Conservation (phyloP, 1,140 invertebrate genomes). For the Drosophila melanogaster region DNA sequence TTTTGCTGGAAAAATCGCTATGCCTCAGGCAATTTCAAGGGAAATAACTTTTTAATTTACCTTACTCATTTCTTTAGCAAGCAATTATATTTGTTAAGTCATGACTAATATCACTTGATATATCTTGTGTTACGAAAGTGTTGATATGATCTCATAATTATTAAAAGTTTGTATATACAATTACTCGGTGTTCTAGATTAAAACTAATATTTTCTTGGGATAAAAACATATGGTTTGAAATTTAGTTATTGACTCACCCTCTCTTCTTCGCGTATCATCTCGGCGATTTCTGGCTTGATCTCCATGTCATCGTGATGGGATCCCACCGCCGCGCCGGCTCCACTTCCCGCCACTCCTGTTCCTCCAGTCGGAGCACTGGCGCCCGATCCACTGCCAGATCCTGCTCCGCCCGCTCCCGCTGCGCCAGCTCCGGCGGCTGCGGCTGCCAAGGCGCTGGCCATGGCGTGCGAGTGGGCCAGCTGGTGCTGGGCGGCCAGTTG, state of each 20-base stretch:
- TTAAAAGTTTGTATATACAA: too few species aligned
- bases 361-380: conserved; percentile 34
- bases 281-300: conserved; percentile 96
- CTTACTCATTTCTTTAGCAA: conserved; percentile 8
- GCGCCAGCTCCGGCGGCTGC: conserved; percentile 47
- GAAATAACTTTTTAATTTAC: neutral
- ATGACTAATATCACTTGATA: neutral
- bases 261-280: conserved; percentile 98
- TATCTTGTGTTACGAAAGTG: neutral
- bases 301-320: conserved; percentile 90
- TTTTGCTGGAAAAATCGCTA: neutral
- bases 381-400: conserved; percentile 56
- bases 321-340: conserved; percentile 49
- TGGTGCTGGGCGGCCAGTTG: conserved; percentile 80
- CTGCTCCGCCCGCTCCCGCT: conserved; percentile 30
- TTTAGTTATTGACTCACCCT: conserved; percentile 89
- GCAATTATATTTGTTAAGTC: neutral
- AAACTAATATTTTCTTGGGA: too few species aligned
- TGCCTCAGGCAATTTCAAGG: neutral
- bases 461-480: conserved; percentile 76
- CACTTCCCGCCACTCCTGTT: conserved; percentile 33
- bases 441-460: conserved; percentile 69
- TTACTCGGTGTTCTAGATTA: too few species aligned
- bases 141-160: neutral
- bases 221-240: too few species aligned